Evolutionary conservation across 2,888 invertebrate species (phyloP).

Genomic region (Ametastegia equiseti): DNA sequence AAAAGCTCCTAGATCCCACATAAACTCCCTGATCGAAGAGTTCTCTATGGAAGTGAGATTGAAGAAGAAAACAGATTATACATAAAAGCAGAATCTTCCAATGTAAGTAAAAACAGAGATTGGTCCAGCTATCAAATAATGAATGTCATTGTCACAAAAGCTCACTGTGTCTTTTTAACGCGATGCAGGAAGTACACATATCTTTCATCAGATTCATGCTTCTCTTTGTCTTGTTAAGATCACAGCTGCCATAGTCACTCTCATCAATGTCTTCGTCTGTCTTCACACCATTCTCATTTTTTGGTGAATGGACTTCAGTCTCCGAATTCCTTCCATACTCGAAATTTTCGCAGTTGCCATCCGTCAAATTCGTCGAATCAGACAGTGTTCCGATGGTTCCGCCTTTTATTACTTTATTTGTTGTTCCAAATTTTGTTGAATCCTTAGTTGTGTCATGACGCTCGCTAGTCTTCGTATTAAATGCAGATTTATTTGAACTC

Average conservation of each 20-base stretch:
- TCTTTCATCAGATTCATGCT: neutral
- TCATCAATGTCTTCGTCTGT: constrained; percentile 11
- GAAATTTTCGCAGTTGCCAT: neutral
- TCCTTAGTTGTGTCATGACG: neutral
- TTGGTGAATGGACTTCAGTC: neutral
- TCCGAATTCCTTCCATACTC: neutral
- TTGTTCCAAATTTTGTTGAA: neutral
- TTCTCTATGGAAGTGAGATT: constrained; percentile 1
- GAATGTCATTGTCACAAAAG: neutral
- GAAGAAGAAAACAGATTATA: neutral
- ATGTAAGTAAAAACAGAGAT: constrained; percentile 12
- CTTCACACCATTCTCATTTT: neutral
- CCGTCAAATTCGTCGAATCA: neutral
- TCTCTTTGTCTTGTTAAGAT: constrained; percentile 2
- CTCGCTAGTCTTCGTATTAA: constrained; percentile 5
- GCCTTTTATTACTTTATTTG: neutral
- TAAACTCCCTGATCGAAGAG: constrained; percentile 10
- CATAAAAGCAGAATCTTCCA: neutral
- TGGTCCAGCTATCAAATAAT: neutral
- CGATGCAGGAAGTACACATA: neutral
- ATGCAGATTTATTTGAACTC: neutral
- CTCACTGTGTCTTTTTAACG: constrained; percentile 15
- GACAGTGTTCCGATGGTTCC: neutral
- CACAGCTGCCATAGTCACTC: constrained; percentile 24
- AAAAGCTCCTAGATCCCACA: constrained; percentile 10